phyloP scores from a whole-genome alignment of 2,888 invertebrate species.

The Baccha elongata region DNA sequence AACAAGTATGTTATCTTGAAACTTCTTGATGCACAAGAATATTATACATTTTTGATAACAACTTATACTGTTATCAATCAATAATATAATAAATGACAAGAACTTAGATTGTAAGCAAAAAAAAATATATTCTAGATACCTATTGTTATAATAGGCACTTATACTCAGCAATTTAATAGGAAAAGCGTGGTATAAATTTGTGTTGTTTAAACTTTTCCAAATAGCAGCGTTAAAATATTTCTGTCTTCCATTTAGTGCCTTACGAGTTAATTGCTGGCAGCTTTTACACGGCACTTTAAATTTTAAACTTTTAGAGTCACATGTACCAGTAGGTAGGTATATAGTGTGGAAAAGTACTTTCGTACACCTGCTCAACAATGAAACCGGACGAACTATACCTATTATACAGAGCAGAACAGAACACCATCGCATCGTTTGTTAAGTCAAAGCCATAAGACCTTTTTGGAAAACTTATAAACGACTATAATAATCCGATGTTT shows the following conservation, averaged over 20 bases:
- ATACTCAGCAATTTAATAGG: conserved; percentile 9
- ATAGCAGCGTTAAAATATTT: conserved; percentile 33
- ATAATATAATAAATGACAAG: too few species aligned
- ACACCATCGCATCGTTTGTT: conserved; percentile 7
- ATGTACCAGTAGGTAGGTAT: conserved; percentile 27
- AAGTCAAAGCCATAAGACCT: conserved; percentile 27
- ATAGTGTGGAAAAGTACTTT: conserved; percentile 21
- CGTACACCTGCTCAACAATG: conserved; percentile 44
- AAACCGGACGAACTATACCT: conserved; percentile 4
- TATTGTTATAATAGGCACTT: not conserved
- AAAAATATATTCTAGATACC: too few species aligned
- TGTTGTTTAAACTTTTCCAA: conserved; percentile 24
- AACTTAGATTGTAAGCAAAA: too few species aligned
- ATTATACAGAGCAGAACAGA: not conserved
- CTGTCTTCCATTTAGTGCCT: conserved; percentile 24
- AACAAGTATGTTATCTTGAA: too few species aligned
- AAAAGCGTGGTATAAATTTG: conserved; percentile 3
- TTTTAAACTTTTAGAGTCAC: conserved; percentile 42
- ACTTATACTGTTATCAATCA: too few species aligned
- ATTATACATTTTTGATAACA: too few species aligned
- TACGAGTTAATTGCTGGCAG: conserved; percentile 47
- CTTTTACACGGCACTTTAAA: conserved; percentile 55
- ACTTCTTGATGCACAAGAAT: too few species aligned
- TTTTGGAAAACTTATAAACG: conserved; percentile 42
- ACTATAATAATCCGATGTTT: conserved; percentile 27